These are phyloP conservation scores for Ooceraea biroi DNA, from an alignment of 1,140 invertebrate genomes.

Conservation along the genomic window DNA sequence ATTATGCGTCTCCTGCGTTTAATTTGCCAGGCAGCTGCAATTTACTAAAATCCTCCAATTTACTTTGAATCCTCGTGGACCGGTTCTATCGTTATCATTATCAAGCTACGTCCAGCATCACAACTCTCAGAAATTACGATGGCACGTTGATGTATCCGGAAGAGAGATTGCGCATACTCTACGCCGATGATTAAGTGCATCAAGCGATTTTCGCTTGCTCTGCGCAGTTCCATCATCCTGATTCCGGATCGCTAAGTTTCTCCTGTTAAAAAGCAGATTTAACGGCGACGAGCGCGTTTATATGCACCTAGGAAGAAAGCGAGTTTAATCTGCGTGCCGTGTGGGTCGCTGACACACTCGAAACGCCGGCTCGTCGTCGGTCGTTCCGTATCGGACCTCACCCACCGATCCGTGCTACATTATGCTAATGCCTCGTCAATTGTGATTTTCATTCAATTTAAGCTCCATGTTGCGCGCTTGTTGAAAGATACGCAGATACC, in stretches of 20 bases:
- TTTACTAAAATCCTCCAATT: neutral
- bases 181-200: slow-evolving; percentile 11
- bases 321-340: slow-evolving; percentile 73
- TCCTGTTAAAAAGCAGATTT: slow-evolving; percentile 19
- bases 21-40: neutral
- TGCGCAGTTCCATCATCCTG: neutral
- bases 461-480: slow-evolving; percentile 80
- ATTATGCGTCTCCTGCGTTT: neutral
- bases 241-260: too few relatives aligned
- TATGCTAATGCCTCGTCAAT: slow-evolving; percentile 82
- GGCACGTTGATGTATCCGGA: neutral
- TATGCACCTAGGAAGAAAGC: slow-evolving; percentile 63
- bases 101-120: neutral
- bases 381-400: slow-evolving; percentile 78
- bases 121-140: slow-evolving; percentile 7
- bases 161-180: neutral
- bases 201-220: neutral
- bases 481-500: slow-evolving; percentile 80
- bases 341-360: slow-evolving; percentile 67
- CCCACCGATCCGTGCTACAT: slow-evolving; percentile 80
- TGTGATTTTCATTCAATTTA: slow-evolving; percentile 83
- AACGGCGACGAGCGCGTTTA: slow-evolving; percentile 60
- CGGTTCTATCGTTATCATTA: neutral
- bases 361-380: slow-evolving; percentile 56
- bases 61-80: neutral